These are phyloP conservation scores for Mystacornis crossleyi DNA, from an alignment of 2,113 vertebrate genomes.

Conservation along the genomic window DNA sequence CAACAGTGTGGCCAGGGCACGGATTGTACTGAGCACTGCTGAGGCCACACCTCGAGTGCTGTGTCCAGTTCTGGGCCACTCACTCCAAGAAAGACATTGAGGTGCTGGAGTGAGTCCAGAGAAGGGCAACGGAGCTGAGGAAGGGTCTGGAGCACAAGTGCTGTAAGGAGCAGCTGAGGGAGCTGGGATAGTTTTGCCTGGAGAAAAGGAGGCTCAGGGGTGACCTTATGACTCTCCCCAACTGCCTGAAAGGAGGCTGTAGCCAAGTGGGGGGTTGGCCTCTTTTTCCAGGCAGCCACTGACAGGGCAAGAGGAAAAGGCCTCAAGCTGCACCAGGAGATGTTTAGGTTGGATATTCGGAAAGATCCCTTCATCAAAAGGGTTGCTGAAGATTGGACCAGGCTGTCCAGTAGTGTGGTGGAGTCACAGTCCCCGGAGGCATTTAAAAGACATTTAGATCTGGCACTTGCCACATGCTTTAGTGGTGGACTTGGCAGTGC, in stretches of 20 bases:
- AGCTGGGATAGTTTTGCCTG: background rate
- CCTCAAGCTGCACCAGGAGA: background rate
- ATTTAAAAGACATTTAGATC: background rate
- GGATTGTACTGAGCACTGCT: background rate
- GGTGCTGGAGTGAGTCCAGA: background rate
- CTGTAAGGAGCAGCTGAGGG: background rate
- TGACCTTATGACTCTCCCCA: fast-evolving
- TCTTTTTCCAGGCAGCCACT: background rate
- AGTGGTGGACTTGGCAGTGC: background rate
- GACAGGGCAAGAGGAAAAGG: background rate
- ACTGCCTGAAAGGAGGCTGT: fast-evolving
- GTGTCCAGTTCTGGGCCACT: background rate
- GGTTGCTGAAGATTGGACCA: background rate
- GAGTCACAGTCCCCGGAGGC: background rate
- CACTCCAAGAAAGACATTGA: background rate
- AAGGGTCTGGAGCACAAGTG: background rate
- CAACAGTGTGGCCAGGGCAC: background rate
- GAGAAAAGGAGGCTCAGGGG: background rate
- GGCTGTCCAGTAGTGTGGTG: background rate
- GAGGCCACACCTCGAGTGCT: background rate
- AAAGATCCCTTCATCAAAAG: background rate
- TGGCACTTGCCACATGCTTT: background rate
- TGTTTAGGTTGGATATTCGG: background rate
- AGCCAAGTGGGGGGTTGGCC: fast-evolving
- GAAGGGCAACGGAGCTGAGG: background rate